Base-by-base conservation (phyloP, 2,113 vertebrate species). In the Salvelinus fontinalis region DNA sequence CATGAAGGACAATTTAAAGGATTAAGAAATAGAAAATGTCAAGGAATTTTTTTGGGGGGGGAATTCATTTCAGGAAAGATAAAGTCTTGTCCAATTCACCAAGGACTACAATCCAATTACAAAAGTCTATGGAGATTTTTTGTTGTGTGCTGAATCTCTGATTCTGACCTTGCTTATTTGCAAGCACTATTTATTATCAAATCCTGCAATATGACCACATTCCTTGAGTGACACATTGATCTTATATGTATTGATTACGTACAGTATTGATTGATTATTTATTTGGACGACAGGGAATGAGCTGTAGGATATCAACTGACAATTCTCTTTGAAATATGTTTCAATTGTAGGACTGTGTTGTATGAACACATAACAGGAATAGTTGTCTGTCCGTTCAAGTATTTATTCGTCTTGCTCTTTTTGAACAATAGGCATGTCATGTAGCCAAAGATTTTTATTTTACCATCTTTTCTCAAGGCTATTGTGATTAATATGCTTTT, bases 371-470 rank as follows among this genome's bases (percentile, higher is more conserved):
- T 39, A 20, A 57, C 48, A 75, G 48, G 34, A 59, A 49, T 49
- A 60, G 14, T 68, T 70, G 18, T 76, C 65, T 67, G 29, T 77
- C 67, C 31, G 59, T 57, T 77, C 60, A 44, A 72, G 73, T 60
- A 48, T 79, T 16, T 29, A 79, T 51, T 76, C 2, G 39, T 71
- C 14, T 70, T 75, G 22, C 66, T 67, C 27, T 14, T 51, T 81
- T 65, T 88, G 79, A 87, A 86, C 75, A 81, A 76, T 77, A 83
- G 57, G 86, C 86, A 90, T 88, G 84, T 87, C 79, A 81, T 86
- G 80, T 83, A 84, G 90, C 92, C 93, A 94, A 94, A 94, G 92
- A 93, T 80, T 82, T 77, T 88, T 81, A 86, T 86, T 73, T 90
- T 85, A 85, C 86, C 86, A 90, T 90, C 78, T 67, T 67, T 83